Evolutionary conservation across 2,797 vertebrate genomes (phyloP), one percentile per base, ranked within the genome.

Genomic region (Rhynchonycteris naso): DNA sequence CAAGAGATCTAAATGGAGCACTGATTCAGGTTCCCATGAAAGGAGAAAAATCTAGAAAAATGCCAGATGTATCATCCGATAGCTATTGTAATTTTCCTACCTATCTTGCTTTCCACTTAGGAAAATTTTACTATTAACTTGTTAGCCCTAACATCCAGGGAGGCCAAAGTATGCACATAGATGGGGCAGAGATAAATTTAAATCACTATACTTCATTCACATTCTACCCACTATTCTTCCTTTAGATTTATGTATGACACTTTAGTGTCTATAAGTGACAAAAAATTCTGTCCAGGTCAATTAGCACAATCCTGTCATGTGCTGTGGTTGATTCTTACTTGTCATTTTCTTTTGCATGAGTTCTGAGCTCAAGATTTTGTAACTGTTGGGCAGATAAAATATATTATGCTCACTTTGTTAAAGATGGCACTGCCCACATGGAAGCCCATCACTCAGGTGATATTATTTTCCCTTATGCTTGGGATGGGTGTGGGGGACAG

Each of bases 301-400:
- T 97, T 88, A 96, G 75, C 43, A 88, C 78, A 71, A 54, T 54
- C 9, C 14, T 94, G 12, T 91, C 54, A 2, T 15, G 2, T 68
- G 83, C 33, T 79, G 54, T 65, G 65, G 66, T 10, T 94, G 95
- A 95, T 30, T 56, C 75, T 35, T 76, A 26, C 74, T 56, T 92
- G 79, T 94, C 82, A 71, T 85, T 96, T 94, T 93, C 35, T 92
- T 94, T 88, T 80, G 26, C 76, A 65, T 63, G 63, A 93, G 90
- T 92, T 96, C 92, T 78, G 91, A 76, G 66, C 28, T 95, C 66
- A 26, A 87, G 91, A 90, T 66, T 79, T 52, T 84, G 66, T 58
- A 88, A n/a, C n/a, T n/a, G n/a, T n/a, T n/a, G n/a, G n/a, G n/a
- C n/a, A n/a, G n/a, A n/a, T n/a, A n/a, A n/a, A n/a, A n/a, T n/a